Percentiles rank a stretch among this genome's conserved stretches.
Conservation (phyloP, 92 coral and sea anemone species). For the Porites evermanni region DNA sequence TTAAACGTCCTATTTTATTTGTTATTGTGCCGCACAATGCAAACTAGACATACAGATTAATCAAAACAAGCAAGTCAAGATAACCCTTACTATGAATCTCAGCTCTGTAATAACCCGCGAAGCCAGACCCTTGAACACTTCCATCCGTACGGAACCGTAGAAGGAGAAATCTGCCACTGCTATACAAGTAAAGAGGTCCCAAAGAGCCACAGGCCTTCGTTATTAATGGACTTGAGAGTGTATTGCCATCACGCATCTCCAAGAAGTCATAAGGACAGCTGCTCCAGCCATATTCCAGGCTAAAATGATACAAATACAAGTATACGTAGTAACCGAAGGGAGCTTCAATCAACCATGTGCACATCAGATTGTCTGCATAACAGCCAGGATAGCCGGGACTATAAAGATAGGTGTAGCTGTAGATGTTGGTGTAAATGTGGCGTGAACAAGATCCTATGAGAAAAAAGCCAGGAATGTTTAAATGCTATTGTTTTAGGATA, state of each 20-base stretch:
- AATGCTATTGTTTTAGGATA: too few species aligned
- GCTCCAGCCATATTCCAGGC: not conserved
- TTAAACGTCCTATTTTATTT: too few species aligned
- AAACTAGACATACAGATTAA: too few species aligned
- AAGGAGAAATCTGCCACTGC: slow-evolving; percentile 29
- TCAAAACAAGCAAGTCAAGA: too few species aligned
- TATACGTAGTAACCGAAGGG: not conserved
- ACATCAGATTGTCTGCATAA: slow-evolving; percentile 1
- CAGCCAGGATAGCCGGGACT: slow-evolving; percentile 10
- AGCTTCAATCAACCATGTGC: slow-evolving; percentile 26
- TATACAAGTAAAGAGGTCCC: not conserved
- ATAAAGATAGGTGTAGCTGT: not conserved
- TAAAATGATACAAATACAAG: not conserved
- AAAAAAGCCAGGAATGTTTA: too few species aligned
- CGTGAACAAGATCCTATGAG: not conserved
- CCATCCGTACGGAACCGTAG: slow-evolving; percentile 3
- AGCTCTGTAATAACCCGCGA: not conserved
- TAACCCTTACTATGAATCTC: too few species aligned
- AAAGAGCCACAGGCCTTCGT: not conserved
- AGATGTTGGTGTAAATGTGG: too few species aligned
- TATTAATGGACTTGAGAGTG: not conserved
- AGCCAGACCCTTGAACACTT: not conserved
- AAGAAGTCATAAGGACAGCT: slow-evolving; percentile 9
- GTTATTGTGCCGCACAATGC: too few species aligned
- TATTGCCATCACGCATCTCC: slow-evolving; percentile 20